Evolutionary conservation across 2,113 vertebrate species (phyloP), one percentile per base, ranked within the genome.

Genomic region (Aspidoscelis tigris): DNA sequence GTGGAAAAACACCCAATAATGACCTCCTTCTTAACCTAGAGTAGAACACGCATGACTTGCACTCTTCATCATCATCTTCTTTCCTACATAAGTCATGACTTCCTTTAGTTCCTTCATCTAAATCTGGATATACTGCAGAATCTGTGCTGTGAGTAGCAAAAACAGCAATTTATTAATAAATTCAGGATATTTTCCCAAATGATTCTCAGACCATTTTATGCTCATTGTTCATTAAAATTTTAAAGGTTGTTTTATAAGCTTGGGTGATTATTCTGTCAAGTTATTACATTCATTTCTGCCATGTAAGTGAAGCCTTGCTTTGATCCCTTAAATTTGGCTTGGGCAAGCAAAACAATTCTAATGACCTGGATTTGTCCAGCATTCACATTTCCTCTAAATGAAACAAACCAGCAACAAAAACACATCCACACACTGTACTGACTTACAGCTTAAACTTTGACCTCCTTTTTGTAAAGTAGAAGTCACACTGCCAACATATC

Each of bases 121-220:
- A 66, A 50, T 10, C 26, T 55, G n/a, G 58, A 66, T 24, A 16
- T 26, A 47, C 66, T 26, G n/a, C 47, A 50, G 47, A 33, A 3
- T 82, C 12, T 82, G 70, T 2, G 65, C 24, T 26, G 47, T 65
- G 43, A n/a, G 22, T 21, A 76, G 16, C 20, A 33, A 33, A 33
- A 33, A 33, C 33, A 1, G 43, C 77, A 65, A 61, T 9, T 50
- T 77, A 85, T 8, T 16, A 76, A 84, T 61, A 43, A 79, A 86
- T 18, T 86, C 0, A 61, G 3, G 72, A 39, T 1, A 78, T 5
- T 84, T 79, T 26, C 70, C 5, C 78, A 61, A 69, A 22, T 26
- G 24, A 69, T 69, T 68, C 44, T 76, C 21, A 61, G 26, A 6
- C 4, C 41, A 81, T 2, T 3, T 14, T 66, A 74, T 39, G n/a